Conservation (phyloP, 2,888 invertebrate genomes). For the Ormyrus thymus region DNA sequence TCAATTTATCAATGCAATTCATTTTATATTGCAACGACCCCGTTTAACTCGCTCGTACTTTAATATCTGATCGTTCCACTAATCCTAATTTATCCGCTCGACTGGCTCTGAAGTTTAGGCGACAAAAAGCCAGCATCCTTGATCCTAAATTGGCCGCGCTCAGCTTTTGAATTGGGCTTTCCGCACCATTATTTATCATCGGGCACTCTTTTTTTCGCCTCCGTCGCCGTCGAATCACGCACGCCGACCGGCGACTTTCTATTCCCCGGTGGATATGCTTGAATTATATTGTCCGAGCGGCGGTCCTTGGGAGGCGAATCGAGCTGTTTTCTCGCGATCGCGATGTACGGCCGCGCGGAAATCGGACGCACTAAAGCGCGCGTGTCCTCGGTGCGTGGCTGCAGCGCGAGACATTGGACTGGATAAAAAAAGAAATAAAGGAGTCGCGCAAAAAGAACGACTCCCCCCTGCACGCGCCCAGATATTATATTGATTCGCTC, state of each 20-base stretch:
- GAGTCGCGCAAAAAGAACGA: neutral
- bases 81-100: slow-evolving; percentile 36
- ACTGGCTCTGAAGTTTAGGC: neutral
- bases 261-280: neutral
- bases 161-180: neutral
- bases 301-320: slow-evolving; percentile 26
- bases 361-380: slow-evolving; percentile 22
- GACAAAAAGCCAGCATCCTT: slow-evolving; percentile 6
- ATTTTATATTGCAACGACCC: slow-evolving; percentile 17
- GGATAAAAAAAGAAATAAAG: neutral
- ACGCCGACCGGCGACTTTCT: neutral
- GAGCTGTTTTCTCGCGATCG: slow-evolving; percentile 8
- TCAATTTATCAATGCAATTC: neutral
- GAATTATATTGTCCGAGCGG: neutral
- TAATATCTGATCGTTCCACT: slow-evolving; percentile 3
- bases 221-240: neutral
- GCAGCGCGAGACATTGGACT: slow-evolving; percentile 1
- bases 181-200: neutral
- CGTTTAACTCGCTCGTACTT: slow-evolving; percentile 1
- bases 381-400: slow-evolving; percentile 26
- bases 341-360: slow-evolving; percentile 2
- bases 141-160: neutral
- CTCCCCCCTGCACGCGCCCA: neutral
- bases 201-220: neutral
- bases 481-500: slow-evolving; percentile 15